Evolutionary conservation across 2,113 vertebrate species (phyloP).

Genomic region (Drymodes brunneopygia): DNA sequence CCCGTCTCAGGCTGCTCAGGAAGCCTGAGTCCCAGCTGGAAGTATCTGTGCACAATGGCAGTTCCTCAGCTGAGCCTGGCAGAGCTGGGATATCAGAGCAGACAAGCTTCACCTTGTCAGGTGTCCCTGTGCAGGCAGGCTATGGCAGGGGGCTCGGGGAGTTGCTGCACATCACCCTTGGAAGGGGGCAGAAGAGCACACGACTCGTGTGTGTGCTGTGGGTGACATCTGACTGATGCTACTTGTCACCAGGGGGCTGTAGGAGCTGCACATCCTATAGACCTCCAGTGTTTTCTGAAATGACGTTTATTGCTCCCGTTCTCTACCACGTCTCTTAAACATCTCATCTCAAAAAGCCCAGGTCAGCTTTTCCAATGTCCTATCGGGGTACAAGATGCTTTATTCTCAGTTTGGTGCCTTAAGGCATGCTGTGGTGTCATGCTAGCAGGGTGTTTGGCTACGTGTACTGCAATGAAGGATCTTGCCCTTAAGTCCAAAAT

Average conservation of each 20-base stretch:
- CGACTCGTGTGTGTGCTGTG: fast-evolving
- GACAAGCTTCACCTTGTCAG: not conserved
- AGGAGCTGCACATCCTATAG: not conserved
- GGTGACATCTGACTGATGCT: not conserved
- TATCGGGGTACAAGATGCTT: not conserved
- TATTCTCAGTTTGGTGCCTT: not conserved
- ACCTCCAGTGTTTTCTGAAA: not conserved
- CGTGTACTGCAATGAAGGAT: not conserved
- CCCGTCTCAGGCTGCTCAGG: not conserved
- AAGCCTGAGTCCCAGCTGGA: not conserved
- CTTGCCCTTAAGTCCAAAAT: not conserved
- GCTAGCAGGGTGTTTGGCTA: not conserved
- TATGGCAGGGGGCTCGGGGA: not conserved
- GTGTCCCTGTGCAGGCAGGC: not conserved
- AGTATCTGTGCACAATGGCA: not conserved
- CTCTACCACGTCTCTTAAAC: not conserved
- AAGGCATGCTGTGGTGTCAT: not conserved
- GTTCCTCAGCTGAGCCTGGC: not conserved
- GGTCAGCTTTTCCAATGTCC: not conserved
- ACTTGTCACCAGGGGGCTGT: not conserved
- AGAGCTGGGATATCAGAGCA: not conserved
- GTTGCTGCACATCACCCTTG: not conserved
- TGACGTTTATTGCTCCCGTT: not conserved
- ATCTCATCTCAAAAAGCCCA: not conserved
- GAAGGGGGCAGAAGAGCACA: not conserved